phyloP scores from a whole-genome alignment of 2,113 vertebrate genomes.

The Pungitius pungitius region DNA sequence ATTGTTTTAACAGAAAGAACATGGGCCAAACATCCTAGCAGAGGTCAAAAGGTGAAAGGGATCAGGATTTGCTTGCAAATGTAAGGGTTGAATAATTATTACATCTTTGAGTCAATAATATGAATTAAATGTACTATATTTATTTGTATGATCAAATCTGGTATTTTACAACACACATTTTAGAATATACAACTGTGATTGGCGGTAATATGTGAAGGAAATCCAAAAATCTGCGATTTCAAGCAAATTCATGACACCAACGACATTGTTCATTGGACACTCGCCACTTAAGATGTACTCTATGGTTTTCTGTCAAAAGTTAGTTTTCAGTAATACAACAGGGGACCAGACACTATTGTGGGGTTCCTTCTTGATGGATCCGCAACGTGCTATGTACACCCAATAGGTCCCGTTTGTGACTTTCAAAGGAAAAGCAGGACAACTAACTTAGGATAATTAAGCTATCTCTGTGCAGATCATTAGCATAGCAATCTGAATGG shows the following conservation, averaged over 20 bases:
- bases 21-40: constrained; percentile 27
- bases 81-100: constrained; percentile 31
- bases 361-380: constrained; percentile 9
- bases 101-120: constrained; percentile 15
- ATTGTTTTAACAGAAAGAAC: constrained; percentile 67
- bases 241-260: constrained; percentile 2
- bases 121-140: constrained; percentile 55
- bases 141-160: constrained; percentile 45
- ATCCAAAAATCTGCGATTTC: constrained; percentile 16
- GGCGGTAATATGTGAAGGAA: constrained; percentile 20
- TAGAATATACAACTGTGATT: constrained; percentile 49
- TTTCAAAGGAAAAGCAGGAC: constrained; percentile 32
- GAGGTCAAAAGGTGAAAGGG: constrained; percentile 16
- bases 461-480: constrained; percentile 35
- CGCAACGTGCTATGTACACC: constrained; percentile 24
- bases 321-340: constrained; percentile 13
- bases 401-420: no score
- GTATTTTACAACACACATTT: constrained; percentile 49
- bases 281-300: no score
- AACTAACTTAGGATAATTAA: no score
- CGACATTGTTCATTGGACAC: no score
- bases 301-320: constrained; percentile 37
- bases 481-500: constrained; percentile 28
- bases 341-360: constrained; percentile 8
- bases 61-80: constrained; percentile 10